A percentile compares a stretch with the other conserved stretches of the same genome.
Evolutionary conservation across 2,113 vertebrate genomes (phyloP).

Genomic region (Chloropsis hardwickii): DNA sequence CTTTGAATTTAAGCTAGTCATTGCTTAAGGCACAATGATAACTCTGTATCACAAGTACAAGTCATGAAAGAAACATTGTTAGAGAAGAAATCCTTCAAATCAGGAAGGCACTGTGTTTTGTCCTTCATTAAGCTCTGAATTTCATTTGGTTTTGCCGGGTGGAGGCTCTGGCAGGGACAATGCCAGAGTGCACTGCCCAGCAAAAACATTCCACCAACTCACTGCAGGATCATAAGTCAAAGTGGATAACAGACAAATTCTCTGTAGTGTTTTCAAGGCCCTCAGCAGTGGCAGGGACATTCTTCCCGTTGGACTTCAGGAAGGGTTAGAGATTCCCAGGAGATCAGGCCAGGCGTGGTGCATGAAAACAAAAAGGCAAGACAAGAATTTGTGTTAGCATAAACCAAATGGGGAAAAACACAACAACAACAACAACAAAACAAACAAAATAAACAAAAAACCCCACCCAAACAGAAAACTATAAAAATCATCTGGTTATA

Average conservation of each 20-base stretch:
- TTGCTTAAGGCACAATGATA: not conserved
- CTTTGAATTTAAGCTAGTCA: not conserved
- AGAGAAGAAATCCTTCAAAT: not conserved
- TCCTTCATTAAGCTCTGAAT: not conserved
- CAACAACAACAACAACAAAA: not conserved
- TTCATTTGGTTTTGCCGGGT: not conserved
- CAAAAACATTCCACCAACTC: not conserved
- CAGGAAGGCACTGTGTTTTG: not conserved
- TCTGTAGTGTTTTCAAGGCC: not conserved
- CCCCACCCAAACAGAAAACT: not conserved
- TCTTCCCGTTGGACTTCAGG: not conserved
- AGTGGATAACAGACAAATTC: not conserved
- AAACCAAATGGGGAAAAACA: not conserved
- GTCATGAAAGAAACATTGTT: not conserved
- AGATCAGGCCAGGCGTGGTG: accelerated
- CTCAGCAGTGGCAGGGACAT: not conserved
- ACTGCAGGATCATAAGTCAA: not conserved
- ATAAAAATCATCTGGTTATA: not conserved
- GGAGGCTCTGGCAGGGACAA: not conserved
- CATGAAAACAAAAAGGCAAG: not conserved
- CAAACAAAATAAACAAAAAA: not conserved
- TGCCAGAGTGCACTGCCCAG: not conserved
- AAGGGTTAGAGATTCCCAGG: not conserved
- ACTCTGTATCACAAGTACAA: not conserved
- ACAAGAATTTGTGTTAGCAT: not conserved